Evolutionary conservation across 2,888 invertebrate species (phyloP), one percentile per base, ranked within the genome.

Genomic region (Chydorus sphaericus): DNA sequence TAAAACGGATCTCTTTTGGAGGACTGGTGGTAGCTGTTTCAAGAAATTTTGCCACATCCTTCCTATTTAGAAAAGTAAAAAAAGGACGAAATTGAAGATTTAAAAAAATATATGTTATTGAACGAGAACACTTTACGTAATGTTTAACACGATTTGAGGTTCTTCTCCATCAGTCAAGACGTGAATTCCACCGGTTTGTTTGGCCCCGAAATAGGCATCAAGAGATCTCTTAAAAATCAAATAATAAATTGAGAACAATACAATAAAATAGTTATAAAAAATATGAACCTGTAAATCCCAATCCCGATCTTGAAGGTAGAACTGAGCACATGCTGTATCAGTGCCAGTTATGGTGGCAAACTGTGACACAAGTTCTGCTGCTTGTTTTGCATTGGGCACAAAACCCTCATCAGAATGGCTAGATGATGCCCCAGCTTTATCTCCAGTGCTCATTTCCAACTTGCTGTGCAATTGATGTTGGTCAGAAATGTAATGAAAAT

Each of bases 261-360:
- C n/a, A n/a, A n/a, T n/a, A n/a, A n/a, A n/a, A n/a, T n/a, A n/a
- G n/a, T n/a, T n/a, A n/a, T n/a, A n/a, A n/a, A n/a, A n/a, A n/a
- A n/a, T n/a, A n/a, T n/a, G n/a, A n/a, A 72, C 73, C 63, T 74
- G 68, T 6, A 77, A 61, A 62, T 74, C 65, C 76, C 76, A 77
- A 7, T 72, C 65, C 37, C 71, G 65, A 59, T 77, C 74, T 62
- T 77, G 76, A 23, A 78, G 66, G 64, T 71, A 75, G 61, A 73
- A 74, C 68, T 75, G 75, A 3, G 76, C 77, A 56, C 73, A 67
- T 2, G 75, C 75, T 26, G 71, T 70, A 64, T 77, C 74, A 1
- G 76, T 76, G 11, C 68, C 69, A 1, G 77, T 77, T 26, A 77
- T 65, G 56, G 66, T 66, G 3, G 73, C 75, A 67, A 77, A 77